Percentiles rank a stretch among this genome's conserved stretches.
Evolutionary conservation across 2,797 vertebrate species (phyloP).

Genomic region (Alosa sapidissima): DNA sequence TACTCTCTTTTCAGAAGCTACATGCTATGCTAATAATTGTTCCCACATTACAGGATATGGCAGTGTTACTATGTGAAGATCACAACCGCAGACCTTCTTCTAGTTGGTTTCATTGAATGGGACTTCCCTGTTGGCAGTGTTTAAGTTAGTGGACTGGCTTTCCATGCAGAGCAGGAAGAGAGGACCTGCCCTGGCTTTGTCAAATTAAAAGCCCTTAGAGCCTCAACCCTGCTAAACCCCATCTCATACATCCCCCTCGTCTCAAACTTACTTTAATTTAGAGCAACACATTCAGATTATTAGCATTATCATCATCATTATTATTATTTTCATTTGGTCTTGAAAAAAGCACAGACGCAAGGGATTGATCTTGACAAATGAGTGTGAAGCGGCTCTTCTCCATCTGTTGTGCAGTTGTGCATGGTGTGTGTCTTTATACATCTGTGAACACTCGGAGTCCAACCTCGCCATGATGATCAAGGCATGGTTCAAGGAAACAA

Average conservation of each 20-base stretch:
- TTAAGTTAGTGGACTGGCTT: not conserved
- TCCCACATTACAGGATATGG: not conserved
- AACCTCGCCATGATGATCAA: conserved; percentile 52
- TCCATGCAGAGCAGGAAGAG: not conserved
- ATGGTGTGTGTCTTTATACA: conserved; percentile 42
- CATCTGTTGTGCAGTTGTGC: conserved; percentile 35
- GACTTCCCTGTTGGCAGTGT: not conserved
- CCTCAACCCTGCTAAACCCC: not conserved
- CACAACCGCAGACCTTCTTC: not conserved
- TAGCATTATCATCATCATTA: not conserved
- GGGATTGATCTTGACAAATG: conserved; percentile 44
- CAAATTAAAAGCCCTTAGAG: conserved; percentile 9
- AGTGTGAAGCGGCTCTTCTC: conserved; percentile 52
- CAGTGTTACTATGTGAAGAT: conserved; percentile 13
- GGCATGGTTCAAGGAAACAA: conserved; percentile 56
- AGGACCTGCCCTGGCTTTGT: not conserved
- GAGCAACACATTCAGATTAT: conserved; percentile 20
- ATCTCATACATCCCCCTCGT: not conserved
- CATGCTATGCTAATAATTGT: conserved; percentile 14
- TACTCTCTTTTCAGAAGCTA: not conserved
- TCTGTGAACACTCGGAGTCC: conserved; percentile 57
- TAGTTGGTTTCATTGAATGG: not conserved
- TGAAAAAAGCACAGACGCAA: not conserved
- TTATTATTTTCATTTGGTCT: conserved; percentile 3
- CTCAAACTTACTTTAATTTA: not conserved